Conservation (phyloP, 1,140 invertebrate genomes). For the Calycopis cecrops region DNA sequence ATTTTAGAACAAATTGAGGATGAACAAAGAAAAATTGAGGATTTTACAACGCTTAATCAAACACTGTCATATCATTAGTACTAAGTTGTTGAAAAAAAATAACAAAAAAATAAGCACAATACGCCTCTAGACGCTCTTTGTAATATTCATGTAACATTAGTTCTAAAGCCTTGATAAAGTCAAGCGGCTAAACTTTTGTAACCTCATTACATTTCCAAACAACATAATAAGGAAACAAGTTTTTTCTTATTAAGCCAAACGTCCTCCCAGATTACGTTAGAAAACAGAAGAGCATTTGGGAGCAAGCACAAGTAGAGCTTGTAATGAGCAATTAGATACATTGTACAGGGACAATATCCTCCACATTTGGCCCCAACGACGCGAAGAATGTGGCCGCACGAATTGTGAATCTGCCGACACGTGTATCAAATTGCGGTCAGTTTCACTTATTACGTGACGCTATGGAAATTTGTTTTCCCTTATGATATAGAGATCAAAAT, state of each 20-base stretch:
- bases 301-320: neutral
- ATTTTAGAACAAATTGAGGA: too few relatives aligned
- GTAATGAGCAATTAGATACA: slow-evolving; percentile 1
- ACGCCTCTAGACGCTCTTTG: too few relatives aligned
- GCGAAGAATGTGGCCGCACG: neutral
- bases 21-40: too few relatives aligned
- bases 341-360: slow-evolving; percentile 5
- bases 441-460: neutral
- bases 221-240: slow-evolving; percentile 1
- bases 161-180: too few relatives aligned
- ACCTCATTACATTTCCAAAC: slow-evolving; percentile 1
- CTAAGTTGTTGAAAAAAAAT: too few relatives aligned
- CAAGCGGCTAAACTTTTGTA: neutral
- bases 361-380: neutral
- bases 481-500: too few relatives aligned
- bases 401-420: slow-evolving; percentile 1
- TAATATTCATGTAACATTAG: too few relatives aligned
- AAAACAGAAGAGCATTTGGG: neutral
- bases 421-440: slow-evolving; percentile 38
- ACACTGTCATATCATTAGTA: too few relatives aligned
- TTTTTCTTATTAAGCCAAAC: slow-evolving; percentile 3
- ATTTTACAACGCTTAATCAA: too few relatives aligned
- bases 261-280: neutral
- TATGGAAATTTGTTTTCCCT: too few relatives aligned
- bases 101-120: too few relatives aligned